Evolutionary conservation across 2,113 vertebrate species (phyloP), one percentile per base, ranked within the genome.

Genomic region (Silurus meridionalis): DNA sequence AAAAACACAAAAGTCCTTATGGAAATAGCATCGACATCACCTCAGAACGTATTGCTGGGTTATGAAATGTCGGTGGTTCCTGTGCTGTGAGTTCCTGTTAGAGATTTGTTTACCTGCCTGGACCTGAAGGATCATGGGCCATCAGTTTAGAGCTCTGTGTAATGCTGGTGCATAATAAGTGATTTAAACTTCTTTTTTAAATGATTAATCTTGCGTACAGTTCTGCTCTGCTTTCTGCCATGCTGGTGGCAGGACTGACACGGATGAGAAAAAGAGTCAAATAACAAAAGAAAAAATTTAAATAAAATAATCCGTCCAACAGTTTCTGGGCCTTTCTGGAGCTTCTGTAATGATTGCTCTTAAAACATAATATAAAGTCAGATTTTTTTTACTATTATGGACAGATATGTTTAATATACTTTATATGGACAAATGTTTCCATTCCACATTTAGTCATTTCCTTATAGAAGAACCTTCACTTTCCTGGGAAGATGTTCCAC

Each of bases 111-210:
- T 69, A 79, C 67, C 83, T 88, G 67, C 71, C 87, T 87, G 57
- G 71, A 90, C 87, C 69, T 85, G 88, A 86, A 79, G 78, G 66
- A 79, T 83, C 84, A 86, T 71, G 25, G 71, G 89, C 89, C 81
- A 89, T 90, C 91, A 81, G 28, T 86, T 87, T 86, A 37, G 88
- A 87, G 86, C 89, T 21, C 80, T 86, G 1, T 78, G 91, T 88
- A 90, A 93, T 94, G 91, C 90, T 87, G 93, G 92, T 88, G 71
- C 89, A 92, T 89, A 91, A 89, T 90, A 86, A 91, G 88, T 92
- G 91, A 74, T 80, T 80, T 83, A 53, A 72, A 23, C 69, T 85
- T 53, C 2, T 37, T 37, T 89, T 89, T 90, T 90, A 92, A 92
- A 92, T 72, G 87, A 89, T 88, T 89, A 88, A 83, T 80, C 80